These are phyloP conservation scores for Brienomyrus brachyistius DNA, from an alignment of 2,113 vertebrate species.

Conservation along the genomic window DNA sequence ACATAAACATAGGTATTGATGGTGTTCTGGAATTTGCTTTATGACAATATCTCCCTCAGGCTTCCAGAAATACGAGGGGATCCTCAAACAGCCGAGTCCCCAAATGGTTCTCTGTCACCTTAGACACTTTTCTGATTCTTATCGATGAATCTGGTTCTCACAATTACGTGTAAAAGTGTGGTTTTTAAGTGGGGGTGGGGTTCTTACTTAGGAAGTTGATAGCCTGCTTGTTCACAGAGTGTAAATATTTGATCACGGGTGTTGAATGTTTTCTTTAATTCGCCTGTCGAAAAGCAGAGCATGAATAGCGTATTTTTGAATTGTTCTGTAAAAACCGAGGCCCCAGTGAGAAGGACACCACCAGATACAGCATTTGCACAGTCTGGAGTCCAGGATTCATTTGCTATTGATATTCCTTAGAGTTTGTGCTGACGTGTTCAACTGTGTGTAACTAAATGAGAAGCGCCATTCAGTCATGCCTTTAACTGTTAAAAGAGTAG, in stretches of 20 bases:
- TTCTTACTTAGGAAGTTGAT: constrained; percentile 28
- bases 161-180: neutral
- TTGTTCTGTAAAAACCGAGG: neutral
- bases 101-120: neutral
- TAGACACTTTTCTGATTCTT: neutral
- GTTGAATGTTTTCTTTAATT: constrained; percentile 24
- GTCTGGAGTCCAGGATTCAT: neutral
- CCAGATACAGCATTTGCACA: neutral
- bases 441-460: neutral
- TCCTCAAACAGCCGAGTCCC: neutral
- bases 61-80: neutral
- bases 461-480: neutral
- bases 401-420: neutral
- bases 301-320: neutral
- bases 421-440: neutral
- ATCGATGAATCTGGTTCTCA: neutral
- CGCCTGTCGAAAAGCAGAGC: neutral
- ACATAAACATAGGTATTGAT: neutral
- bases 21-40: neutral
- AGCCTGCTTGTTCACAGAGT: constrained; percentile 10
- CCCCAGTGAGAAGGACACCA: neutral
- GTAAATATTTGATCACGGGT: constrained; percentile 19
- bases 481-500: neutral
- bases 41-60: neutral
- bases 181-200: constrained; percentile 18